phyloP scores from a whole-genome alignment of 2,113 vertebrate genomes.

The Bufo gargarizans region DNA sequence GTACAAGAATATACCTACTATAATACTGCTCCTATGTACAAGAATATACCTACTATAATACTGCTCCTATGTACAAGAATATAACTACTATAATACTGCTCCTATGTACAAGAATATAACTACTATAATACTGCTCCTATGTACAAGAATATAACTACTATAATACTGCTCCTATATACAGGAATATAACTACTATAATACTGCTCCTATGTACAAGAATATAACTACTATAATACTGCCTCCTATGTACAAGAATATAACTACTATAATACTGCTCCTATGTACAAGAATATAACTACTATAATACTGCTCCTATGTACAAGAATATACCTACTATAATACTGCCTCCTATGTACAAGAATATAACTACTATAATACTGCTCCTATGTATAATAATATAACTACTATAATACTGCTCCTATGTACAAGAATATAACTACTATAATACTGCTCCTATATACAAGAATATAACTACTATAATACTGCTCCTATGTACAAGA shows the following conservation, averaged over 20 bases:
- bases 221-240: constrained; percentile 10
- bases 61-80: constrained; percentile 1
- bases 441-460: no score
- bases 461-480: no score
- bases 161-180: not conserved
- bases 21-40: not conserved
- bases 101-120: constrained; percentile 8
- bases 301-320: not conserved
- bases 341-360: not conserved
- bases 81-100: constrained; percentile 9
- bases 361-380: not conserved
- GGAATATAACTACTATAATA: constrained; percentile 11
- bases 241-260: not conserved
- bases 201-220: constrained; percentile 5
- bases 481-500: no score
- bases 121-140: constrained; percentile 13
- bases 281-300: not conserved
- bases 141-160: constrained; percentile 12
- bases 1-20: constrained; percentile 3
- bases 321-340: constrained; percentile 5
- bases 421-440: no score
- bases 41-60: constrained; percentile 12
- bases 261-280: constrained; percentile 10
- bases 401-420: no score
- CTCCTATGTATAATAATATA: not conserved